Conservation (phyloP, 2,113 vertebrate genomes). For the Oreochromis niloticus region DNA sequence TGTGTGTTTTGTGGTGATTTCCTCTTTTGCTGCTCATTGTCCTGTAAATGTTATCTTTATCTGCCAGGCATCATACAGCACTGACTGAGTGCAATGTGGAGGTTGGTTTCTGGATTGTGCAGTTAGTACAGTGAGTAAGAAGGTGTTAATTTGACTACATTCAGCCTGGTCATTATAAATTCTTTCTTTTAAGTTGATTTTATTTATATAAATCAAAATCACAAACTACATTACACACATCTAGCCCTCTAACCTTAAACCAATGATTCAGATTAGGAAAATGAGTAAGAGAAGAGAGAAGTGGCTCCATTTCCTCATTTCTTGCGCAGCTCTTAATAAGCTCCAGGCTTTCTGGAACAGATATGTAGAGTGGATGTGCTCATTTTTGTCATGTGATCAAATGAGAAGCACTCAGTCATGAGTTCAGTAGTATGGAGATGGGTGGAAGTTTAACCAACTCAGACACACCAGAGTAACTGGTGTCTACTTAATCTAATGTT, state of each 20-base stretch:
- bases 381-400: not conserved
- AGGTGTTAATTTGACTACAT: not conserved
- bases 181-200: not conserved
- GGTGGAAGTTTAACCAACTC: not conserved
- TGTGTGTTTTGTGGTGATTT: constrained; percentile 19
- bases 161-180: not conserved
- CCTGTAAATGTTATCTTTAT: constrained; percentile 42
- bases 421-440: not conserved
- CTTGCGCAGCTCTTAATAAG: not conserved
- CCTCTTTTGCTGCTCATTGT: not conserved
- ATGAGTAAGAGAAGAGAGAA: not conserved
- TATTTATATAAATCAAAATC: not conserved
- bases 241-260: not conserved
- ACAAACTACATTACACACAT: not conserved
- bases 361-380: not conserved
- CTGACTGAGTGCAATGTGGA: not conserved
- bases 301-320: not conserved
- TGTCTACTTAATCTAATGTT: not conserved
- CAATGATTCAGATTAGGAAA: not conserved
- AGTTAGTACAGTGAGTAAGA: not conserved
- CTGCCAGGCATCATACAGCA: not conserved
- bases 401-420: not conserved
- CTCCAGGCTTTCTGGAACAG: not conserved
- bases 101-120: not conserved
- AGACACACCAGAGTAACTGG: not conserved